Evolutionary conservation across 2,113 vertebrate genomes (phyloP), one percentile per base, ranked within the genome.

Genomic region (Takifugu flavidus): DNA sequence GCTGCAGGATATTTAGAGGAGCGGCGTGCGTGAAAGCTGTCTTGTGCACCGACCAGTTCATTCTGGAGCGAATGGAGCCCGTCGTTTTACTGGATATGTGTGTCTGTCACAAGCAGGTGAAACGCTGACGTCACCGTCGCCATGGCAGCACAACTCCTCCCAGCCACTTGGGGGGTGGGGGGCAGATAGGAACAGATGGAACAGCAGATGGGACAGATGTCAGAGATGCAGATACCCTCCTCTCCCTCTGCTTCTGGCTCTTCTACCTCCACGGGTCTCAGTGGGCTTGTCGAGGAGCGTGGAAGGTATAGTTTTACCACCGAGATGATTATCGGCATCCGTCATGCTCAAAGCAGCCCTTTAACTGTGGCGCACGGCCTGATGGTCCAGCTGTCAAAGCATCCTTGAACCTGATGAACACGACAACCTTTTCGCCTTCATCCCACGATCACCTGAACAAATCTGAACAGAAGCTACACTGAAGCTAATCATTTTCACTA

Each of bases 131-230:
- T 34, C 34, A 49, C 45, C 49, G 4, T 56, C 58, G 13, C 14
- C 46, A 81, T 83, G 71, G 78, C 77, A 49, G 45, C 74, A 74
- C 72, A 82, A 52, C 47, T 83, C 26, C 25, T 70, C 56, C 78
- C 63, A 39, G 56, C 74, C 31, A 67, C 49, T 13, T 20, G 20
- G 20, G 20, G 20, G 20, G 20, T 20, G 20, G 62, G 68, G 43
- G 78, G 66, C 66, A 75, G 53, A 63, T 20, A 68, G 62, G 79
- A 79, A 59, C 66, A 67, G 49, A 62, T 74, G 67, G 65, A 61
- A 34, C 44, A 67, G 44, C 65, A 67, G 45, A 43, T 49, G 29
- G 78, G 67, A 51, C 77, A 75, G 45, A 56, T 27, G 56, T 74
- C 70, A 14, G 66, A 75, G 20, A 65, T 80, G 59, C 74, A 73